These are phyloP conservation scores for Penaeus chinensis DNA, from an alignment of 1,140 invertebrate genomes.

Conservation along the genomic window DNA sequence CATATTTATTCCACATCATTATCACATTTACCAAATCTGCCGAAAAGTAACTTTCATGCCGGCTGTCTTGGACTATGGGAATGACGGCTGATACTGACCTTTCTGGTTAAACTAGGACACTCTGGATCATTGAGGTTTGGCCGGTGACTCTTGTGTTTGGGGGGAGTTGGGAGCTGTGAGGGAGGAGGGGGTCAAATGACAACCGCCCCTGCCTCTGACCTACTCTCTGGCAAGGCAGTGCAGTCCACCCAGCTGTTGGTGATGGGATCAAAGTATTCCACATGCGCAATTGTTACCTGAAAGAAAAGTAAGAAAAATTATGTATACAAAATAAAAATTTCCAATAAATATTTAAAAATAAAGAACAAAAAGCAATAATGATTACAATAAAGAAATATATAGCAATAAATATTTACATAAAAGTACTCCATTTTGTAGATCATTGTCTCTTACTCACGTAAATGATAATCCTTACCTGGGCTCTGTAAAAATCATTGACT, in stretches of 20 bases:
- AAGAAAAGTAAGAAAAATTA: neutral
- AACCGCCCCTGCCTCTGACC: conserved; percentile 85
- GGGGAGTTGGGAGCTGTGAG: conserved; percentile 8
- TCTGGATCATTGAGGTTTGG: conserved; percentile 21
- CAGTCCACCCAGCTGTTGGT: conserved; percentile 82
- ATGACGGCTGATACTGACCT: conserved; percentile 43
- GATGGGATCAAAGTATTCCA: conserved; percentile 83
- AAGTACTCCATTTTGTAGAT: too few species aligned
- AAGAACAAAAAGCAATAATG: neutral
- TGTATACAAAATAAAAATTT: neutral
- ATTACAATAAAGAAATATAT: neutral
- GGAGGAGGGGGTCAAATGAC: conserved; percentile 69
- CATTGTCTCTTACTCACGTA: neutral
- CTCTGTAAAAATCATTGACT: conserved; percentile 81
- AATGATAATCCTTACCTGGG: conserved; percentile 70
- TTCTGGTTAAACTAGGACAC: conserved; percentile 32
- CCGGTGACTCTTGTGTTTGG: conserved; percentile 24
- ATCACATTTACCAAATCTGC: neutral
- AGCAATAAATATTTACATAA: neutral
- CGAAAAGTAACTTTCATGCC: conserved; percentile 3
- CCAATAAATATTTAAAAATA: neutral
- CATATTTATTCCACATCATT: too few species aligned
- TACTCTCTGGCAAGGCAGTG: conserved; percentile 80
- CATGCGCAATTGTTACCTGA: conserved; percentile 61
- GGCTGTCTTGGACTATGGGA: conserved; percentile 22